Evolutionary conservation across 2,113 vertebrate species (phyloP).

Genomic region (Cephalopholis sonnerati): DNA sequence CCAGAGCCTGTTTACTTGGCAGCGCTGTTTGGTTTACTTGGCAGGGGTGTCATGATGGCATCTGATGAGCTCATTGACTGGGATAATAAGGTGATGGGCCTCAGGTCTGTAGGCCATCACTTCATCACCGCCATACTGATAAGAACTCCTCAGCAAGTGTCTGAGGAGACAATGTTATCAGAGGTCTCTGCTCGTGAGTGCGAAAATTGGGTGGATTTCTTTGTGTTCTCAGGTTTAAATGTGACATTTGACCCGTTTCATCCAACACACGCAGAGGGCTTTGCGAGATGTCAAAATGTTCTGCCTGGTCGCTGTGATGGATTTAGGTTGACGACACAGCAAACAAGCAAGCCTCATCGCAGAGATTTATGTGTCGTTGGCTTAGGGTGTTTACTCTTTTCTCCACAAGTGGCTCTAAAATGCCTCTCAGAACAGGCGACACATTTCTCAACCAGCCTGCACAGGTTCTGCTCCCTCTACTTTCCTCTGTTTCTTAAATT

Average conservation of each 20-base stretch:
- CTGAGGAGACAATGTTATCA: conserved; percentile 44
- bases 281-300: conserved; percentile 25
- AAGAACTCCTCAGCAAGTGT: conserved; percentile 34
- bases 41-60: neutral
- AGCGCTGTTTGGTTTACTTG: conserved; percentile 21
- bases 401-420: conserved; percentile 28
- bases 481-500: conserved; percentile 39
- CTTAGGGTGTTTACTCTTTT: conserved; percentile 31
- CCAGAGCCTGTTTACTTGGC: conserved; percentile 23
- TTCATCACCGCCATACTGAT: conserved; percentile 37
- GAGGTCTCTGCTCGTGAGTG: conserved; percentile 5
- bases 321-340: conserved; percentile 34
- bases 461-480: conserved; percentile 34
- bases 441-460: conserved; percentile 37
- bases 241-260: conserved; percentile 47
- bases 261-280: conserved; percentile 22
- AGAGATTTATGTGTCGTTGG: conserved; percentile 26
- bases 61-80: conserved; percentile 46
- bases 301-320: conserved; percentile 30
- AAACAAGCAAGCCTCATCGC: conserved; percentile 32
- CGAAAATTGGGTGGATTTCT: conserved; percentile 37
- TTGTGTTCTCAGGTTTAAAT: conserved; percentile 35
- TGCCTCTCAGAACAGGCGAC: neutral
- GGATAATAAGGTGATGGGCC: conserved; percentile 20
- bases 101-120: conserved; percentile 24